phyloP scores from a whole-genome alignment of 2,888 invertebrate genomes.

The Gymnocheta viridis region DNA sequence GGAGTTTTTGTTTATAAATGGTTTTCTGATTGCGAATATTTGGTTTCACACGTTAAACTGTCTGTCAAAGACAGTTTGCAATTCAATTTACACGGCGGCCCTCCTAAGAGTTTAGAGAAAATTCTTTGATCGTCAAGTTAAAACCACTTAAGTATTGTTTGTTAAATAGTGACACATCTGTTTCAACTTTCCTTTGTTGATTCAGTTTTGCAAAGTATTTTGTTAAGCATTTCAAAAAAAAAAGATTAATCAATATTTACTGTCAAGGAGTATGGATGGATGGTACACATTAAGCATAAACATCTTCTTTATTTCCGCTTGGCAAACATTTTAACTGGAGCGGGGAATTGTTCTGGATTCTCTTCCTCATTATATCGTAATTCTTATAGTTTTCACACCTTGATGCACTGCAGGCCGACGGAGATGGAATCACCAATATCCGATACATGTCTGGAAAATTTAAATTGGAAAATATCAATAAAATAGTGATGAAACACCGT shows the following conservation, averaged over 20 bases:
- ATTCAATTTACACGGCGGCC: background rate
- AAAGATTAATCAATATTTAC: background rate
- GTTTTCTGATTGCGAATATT: conserved; percentile 7
- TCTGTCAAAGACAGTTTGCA: conserved; percentile 13
- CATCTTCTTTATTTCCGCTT: too few species aligned
- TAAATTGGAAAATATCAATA: too few species aligned
- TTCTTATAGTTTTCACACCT: too few species aligned
- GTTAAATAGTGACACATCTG: conserved; percentile 19
- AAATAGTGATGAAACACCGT: too few species aligned
- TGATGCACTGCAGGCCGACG: too few species aligned
- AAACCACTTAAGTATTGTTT: conserved; percentile 24
- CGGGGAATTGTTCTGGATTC: too few species aligned
- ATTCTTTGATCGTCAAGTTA: background rate
- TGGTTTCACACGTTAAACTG: conserved; percentile 22
- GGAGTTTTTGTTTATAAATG: background rate
- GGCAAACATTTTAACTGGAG: too few species aligned
- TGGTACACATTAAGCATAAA: too few species aligned
- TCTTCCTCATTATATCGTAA: too few species aligned
- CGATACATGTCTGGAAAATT: too few species aligned
- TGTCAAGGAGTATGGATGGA: background rate
- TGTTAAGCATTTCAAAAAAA: background rate
- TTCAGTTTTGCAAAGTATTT: background rate
- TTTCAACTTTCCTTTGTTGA: background rate
- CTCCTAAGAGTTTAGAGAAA: background rate
- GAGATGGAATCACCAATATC: too few species aligned